Evolutionary conservation across 2,113 vertebrate species (phyloP), one percentile per base, ranked within the genome.

Genomic region (Cryptotis parvus): DNA sequence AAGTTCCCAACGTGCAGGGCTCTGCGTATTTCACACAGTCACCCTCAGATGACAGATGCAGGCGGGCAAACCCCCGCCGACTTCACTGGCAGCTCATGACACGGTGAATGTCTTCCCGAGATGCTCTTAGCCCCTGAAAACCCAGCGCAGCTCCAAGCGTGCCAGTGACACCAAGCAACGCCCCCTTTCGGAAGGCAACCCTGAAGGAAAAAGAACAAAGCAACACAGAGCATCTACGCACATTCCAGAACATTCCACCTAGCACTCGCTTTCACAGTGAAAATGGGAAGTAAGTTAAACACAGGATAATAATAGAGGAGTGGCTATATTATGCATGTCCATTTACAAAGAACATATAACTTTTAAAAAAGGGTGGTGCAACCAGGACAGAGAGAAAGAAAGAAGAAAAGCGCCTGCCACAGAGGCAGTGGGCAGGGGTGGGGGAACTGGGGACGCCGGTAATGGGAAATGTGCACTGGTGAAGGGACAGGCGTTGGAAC

Each of bases 201-300:
- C 29, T 37, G 49, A 68, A 85, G 14, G 78, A 94, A 94, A 82
- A n/a, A 41, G 14, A n/a, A 26, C n/a, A 82, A 86, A 65, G 81
- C 55, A 58, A 20, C 55, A 58, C 4, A 18, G 18, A 58, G 55
- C 55, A 58, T 58, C 55, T 24, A 58, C 55, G 22, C 24, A 18
- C 55, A 24, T 58, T 58, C 55, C 24, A 58, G 55, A 22, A 58
- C 55, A 58, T 58, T 20, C 55, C 24, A 58, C 55, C 20, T 58
- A 24, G 55, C 24, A 20, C 8, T 58, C 61, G 41, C 81, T 70
- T 87, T 77, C 82, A 41, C 8, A 58, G 0, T 68, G 31, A 73
- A 77, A 89, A 65, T 5, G 31, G 65, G 15, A 89, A 92, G 68
- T 63, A 79, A 84, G 31, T 52, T 89, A 41, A 90, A 87, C 77